Evolutionary conservation across 2,888 invertebrate species (phyloP).

Genomic region (Meiosimyza platycephala): DNA sequence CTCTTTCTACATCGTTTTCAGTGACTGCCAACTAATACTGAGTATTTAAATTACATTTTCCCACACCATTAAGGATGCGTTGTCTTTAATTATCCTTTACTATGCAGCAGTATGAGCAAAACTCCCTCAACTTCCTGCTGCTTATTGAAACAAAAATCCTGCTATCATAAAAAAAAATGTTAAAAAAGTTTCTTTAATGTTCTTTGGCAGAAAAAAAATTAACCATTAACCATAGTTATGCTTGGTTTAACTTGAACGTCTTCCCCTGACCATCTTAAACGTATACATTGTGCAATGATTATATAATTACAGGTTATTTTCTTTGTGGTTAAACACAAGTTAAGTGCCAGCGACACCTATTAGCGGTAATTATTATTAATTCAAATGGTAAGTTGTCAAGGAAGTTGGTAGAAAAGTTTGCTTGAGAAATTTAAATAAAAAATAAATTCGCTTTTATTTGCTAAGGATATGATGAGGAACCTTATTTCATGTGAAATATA

Average conservation of each 20-base stretch:
- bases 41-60: constrained; percentile 4
- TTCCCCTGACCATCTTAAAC: not conserved
- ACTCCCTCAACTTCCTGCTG: not conserved
- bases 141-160: constrained; percentile 5
- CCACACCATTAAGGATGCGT: constrained; percentile 31
- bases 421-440: no score
- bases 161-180: not conserved
- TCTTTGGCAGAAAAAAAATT: not conserved
- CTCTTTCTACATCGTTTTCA: not conserved
- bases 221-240: constrained; percentile 18
- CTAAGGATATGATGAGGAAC: no score
- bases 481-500: no score
- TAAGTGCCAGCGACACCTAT: constrained; percentile 39
- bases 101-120: constrained; percentile 8
- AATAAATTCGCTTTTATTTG: no score
- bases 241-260: constrained; percentile 23
- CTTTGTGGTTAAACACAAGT: constrained; percentile 8
- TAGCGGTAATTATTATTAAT: constrained; percentile 13
- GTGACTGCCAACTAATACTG: not conserved
- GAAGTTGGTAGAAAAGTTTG: no score
- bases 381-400: constrained; percentile 5
- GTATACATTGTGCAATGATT: constrained; percentile 13
- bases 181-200: not conserved
- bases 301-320: constrained; percentile 29
- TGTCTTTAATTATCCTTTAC: not conserved